Evolutionary conservation across 2,113 vertebrate species (phyloP).

Genomic region (Xenus cinereus): DNA sequence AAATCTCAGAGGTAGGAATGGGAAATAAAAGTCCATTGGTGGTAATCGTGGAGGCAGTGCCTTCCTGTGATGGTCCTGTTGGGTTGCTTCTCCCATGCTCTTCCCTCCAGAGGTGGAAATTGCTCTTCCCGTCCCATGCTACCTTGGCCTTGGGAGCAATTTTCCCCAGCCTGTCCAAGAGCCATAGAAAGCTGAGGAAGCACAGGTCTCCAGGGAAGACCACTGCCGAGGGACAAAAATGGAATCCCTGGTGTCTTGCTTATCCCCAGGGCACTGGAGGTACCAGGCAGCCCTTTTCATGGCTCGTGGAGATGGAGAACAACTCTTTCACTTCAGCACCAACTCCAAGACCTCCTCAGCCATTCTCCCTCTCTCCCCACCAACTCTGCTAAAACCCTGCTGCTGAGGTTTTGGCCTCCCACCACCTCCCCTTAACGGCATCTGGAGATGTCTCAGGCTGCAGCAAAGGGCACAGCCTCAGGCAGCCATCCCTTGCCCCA

Average conservation of each 20-base stretch:
- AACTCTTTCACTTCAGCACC: background rate
- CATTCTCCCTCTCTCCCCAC: background rate
- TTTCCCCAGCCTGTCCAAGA: background rate
- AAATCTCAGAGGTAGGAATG: background rate
- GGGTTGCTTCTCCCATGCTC: background rate
- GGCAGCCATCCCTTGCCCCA: background rate
- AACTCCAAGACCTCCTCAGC: background rate
- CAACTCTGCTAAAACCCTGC: background rate
- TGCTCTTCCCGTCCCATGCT: background rate
- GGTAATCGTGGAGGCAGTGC: rapidly evolving
- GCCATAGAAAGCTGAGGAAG: background rate
- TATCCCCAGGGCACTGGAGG: background rate
- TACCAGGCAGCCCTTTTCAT: background rate
- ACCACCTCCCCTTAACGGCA: background rate
- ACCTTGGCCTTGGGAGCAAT: background rate
- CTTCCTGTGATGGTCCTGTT: background rate
- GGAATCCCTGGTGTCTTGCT: background rate
- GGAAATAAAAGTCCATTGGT: background rate
- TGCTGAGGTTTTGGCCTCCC: background rate
- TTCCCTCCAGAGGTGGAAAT: background rate
- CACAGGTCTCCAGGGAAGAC: background rate
- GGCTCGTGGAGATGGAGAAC: background rate
- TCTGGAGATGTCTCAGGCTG: background rate
- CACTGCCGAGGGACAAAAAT: background rate
- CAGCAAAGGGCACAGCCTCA: background rate